Conservation (phyloP, 2,888 invertebrate species). For the Nycteola revayana region DNA sequence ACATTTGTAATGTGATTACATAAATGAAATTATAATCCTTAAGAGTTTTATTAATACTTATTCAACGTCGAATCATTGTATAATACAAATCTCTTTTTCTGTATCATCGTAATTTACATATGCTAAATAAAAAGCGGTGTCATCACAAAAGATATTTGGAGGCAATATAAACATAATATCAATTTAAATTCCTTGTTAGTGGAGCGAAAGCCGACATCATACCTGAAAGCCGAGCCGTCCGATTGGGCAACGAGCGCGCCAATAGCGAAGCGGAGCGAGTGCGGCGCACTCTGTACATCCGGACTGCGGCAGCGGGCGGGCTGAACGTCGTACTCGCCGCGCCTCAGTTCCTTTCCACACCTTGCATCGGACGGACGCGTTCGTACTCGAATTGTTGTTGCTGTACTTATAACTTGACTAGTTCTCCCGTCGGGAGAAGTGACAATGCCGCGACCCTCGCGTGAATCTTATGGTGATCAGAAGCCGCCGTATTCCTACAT, state of each 20-base stretch:
- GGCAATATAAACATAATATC: conserved; percentile 83
- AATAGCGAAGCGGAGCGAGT: conserved; percentile 42
- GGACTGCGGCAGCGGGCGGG: conserved; percentile 47
- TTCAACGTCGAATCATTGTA: conserved; percentile 70
- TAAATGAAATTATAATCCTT: conserved; percentile 54
- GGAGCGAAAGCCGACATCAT: conserved; percentile 81
- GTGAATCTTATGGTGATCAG: conserved; percentile 98
- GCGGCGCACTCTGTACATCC: conserved; percentile 37
- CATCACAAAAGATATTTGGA: conserved; percentile 82
- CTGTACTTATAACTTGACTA: conserved; percentile 30
- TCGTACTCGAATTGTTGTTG: conserved; percentile 45
- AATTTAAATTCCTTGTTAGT: conserved; percentile 83
- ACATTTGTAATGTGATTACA: too few species aligned
- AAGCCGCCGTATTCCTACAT: conserved; percentile 99
- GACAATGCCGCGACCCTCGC: conserved; percentile 96
- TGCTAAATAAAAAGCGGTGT: conserved; percentile 82
- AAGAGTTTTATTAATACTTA: conserved; percentile 67
- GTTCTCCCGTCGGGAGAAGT: conserved; percentile 43
- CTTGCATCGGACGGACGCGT: conserved; percentile 70
- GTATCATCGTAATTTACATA: conserved; percentile 80
- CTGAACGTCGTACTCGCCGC: conserved; percentile 47
- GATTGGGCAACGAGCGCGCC: conserved; percentile 57
- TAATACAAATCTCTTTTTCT: conserved; percentile 79
- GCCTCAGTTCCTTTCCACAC: conserved; percentile 75
- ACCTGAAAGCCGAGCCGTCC: conserved; percentile 56